Evolutionary conservation across 2,113 vertebrate genomes (phyloP).

Genomic region (Poeciliopsis prolifica): DNA sequence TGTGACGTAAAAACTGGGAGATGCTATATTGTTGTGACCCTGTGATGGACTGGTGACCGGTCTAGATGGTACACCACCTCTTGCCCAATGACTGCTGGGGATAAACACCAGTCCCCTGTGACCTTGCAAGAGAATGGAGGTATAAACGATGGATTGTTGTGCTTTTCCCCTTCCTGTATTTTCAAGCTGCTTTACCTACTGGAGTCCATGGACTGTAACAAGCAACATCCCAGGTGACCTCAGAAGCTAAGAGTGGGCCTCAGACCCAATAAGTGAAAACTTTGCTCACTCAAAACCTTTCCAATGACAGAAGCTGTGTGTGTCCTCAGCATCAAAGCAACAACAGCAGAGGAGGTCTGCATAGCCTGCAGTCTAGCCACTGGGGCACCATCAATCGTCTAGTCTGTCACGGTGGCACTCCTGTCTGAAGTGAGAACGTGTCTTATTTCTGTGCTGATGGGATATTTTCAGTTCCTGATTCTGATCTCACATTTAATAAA

Average conservation of each 20-base stretch:
- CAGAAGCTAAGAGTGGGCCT: conserved; percentile 19
- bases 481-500: conserved; percentile 16
- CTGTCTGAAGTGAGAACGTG: conserved; percentile 27
- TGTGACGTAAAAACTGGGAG: too few relatives aligned
- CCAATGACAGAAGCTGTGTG: conserved; percentile 63
- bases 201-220: conserved; percentile 5
- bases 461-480: conserved; percentile 17
- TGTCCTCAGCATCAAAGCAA: conserved; percentile 62
- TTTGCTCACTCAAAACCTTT: conserved; percentile 43
- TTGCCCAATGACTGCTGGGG: too few relatives aligned
- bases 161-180: conserved; percentile 21
- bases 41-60: too few relatives aligned
- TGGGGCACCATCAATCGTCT: conserved; percentile 64
- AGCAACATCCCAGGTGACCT: conserved; percentile 27
- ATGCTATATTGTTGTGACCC: neutral
- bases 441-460: conserved; percentile 7
- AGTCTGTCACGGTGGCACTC: conserved; percentile 56
- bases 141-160: conserved; percentile 21
- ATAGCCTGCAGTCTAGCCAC: conserved; percentile 64
- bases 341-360: conserved; percentile 60
- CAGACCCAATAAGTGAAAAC: conserved; percentile 14
- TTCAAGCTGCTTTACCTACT: conserved; percentile 17
- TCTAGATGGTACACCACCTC: too few relatives aligned
- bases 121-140: too few relatives aligned
- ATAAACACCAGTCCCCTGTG: too few relatives aligned